These are phyloP conservation scores for Larimichthys crocea DNA, from an alignment of 2,113 vertebrate species.

Conservation along the genomic window DNA sequence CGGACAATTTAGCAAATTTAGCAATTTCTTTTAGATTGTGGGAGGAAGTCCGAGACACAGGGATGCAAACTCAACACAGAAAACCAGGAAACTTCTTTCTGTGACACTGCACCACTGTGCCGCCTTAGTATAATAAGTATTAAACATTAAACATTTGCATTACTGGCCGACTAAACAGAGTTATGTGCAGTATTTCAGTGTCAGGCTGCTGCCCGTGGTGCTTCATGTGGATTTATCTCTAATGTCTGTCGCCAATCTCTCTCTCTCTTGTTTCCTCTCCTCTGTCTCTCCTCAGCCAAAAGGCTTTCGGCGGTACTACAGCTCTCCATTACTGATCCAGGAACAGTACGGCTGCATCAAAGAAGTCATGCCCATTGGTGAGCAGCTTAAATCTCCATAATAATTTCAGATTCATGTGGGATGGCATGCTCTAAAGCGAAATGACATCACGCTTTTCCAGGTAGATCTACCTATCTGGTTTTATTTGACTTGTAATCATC, in stretches of 20 bases:
- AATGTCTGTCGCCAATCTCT: conserved; percentile 23
- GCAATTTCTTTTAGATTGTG: no score
- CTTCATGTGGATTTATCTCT: conserved; percentile 26
- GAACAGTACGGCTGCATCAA: conserved; percentile 99
- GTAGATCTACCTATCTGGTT: neutral
- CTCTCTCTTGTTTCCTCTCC: conserved; percentile 42
- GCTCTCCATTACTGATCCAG: conserved; percentile 96
- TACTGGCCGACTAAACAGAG: neutral
- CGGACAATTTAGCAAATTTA: no score
- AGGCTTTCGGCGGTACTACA: conserved; percentile 98
- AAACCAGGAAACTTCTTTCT: no score
- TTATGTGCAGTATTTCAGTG: conserved; percentile 20
- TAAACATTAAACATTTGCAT: neutral
- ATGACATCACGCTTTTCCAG: neutral
- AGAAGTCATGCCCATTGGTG: conserved; percentile 99
- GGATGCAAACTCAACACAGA: no score
- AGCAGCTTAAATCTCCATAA: conserved; percentile 63
- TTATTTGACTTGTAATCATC: conserved; percentile 13
- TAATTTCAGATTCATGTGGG: neutral
- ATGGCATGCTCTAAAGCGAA: neutral
- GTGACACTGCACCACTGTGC: no score
- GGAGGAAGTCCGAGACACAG: no score
- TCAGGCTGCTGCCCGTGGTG: neutral
- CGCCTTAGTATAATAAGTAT: no score
- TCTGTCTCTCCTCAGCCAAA: conserved; percentile 88